Evolutionary conservation across 2,888 invertebrate genomes (phyloP).

Genomic region (Drosophila limbata): DNA sequence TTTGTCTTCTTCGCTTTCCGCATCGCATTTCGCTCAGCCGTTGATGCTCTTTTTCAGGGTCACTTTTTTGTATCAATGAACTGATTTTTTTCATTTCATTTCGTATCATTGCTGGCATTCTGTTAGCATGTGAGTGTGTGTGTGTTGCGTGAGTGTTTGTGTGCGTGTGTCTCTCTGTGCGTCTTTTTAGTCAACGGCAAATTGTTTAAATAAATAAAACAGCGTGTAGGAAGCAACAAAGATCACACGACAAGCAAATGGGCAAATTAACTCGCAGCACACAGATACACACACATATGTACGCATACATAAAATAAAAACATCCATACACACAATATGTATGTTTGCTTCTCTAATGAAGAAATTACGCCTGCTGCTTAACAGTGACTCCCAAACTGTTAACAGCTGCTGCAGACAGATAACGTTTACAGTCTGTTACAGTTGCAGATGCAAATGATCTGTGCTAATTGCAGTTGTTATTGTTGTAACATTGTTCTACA

Average conservation of each 20-base stretch:
- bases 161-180: slow-evolving; percentile 33
- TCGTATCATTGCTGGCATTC: slow-evolving; percentile 28
- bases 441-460: slow-evolving; percentile 3
- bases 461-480: slow-evolving; percentile 2
- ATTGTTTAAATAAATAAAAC: slow-evolving; percentile 76
- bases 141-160: slow-evolving; percentile 9
- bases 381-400: slow-evolving; percentile 38
- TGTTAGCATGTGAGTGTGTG: slow-evolving; percentile 8
- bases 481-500: slow-evolving; percentile 2
- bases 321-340: not conserved
- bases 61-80: slow-evolving; percentile 73
- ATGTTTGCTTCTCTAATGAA: slow-evolving; percentile 2
- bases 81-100: slow-evolving; percentile 44
- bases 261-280: slow-evolving; percentile 56
- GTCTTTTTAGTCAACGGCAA: slow-evolving; percentile 61
- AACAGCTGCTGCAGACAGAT: slow-evolving; percentile 15
- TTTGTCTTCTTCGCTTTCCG: slow-evolving; percentile 26
- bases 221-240: slow-evolving; percentile 83
- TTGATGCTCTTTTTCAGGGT: slow-evolving; percentile 70
- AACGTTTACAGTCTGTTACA: slow-evolving; percentile 73
- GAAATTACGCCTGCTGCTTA: slow-evolving; percentile 7
- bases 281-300: slow-evolving; percentile 16
- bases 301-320: not conserved
- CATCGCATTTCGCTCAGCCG: slow-evolving; percentile 35
- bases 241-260: slow-evolving; percentile 64